These are phyloP conservation scores for Sepioteuthis lessoniana DNA, from an alignment of 2,888 invertebrate genomes.

Conservation along the genomic window DNA sequence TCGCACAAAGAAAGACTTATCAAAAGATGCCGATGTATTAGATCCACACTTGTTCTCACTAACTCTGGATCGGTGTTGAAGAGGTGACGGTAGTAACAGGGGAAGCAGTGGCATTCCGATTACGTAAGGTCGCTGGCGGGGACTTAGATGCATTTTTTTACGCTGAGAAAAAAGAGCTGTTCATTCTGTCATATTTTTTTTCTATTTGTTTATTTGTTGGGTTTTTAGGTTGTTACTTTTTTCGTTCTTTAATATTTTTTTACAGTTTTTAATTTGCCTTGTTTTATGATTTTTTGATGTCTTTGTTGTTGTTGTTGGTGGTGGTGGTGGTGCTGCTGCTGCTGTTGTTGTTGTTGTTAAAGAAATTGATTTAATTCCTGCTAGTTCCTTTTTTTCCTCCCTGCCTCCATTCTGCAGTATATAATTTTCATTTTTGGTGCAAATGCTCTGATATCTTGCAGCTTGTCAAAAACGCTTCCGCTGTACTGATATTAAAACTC, in stretches of 20 bases:
- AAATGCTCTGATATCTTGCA: background rate
- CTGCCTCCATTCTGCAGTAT: background rate
- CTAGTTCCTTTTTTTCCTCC: background rate
- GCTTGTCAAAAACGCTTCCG: conserved; percentile 9
- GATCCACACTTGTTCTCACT: background rate
- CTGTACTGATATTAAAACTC: background rate
- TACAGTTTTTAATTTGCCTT: too few species aligned
- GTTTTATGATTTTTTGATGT: too few species aligned
- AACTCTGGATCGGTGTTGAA: background rate
- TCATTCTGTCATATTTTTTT: background rate
- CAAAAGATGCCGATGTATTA: too few species aligned
- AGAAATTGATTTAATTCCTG: background rate
- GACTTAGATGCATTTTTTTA: background rate
- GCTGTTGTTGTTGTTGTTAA: background rate
- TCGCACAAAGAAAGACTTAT: too few species aligned
- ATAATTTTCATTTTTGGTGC: background rate
- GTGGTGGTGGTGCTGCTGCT: background rate
- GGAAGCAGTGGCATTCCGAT: background rate
- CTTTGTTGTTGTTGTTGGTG: background rate
- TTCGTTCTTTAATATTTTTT: background rate
- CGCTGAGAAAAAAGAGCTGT: background rate
- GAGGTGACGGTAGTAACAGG: background rate
- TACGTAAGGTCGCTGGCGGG: background rate
- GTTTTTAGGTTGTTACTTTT: background rate
- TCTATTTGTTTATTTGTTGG: background rate